Evolutionary conservation across 2,888 invertebrate genomes (phyloP), one percentile per base, ranked within the genome.

Genomic region (Latrodectus elegans): DNA sequence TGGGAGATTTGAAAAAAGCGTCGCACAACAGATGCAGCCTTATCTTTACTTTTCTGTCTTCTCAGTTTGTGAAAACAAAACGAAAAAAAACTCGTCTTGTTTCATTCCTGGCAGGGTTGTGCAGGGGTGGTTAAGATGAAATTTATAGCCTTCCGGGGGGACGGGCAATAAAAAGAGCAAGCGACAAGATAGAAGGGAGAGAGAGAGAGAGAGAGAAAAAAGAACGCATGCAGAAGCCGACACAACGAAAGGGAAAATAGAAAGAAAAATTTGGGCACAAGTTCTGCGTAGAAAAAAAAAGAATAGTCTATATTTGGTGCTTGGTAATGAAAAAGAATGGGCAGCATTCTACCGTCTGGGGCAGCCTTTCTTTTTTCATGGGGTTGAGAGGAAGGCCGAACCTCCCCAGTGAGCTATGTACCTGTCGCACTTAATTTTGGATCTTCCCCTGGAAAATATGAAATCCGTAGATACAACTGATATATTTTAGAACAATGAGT

Each of bases 71-170:
- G 38, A 38, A 38, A 38, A 38, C 38, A 38, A 38, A 38, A 38
- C 38, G 38, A 38, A 38, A 38, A 38, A 38, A 38, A 38, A 38
- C 0, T 38, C 6, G 38, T 38, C 38, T 38, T 38, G 38, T 38
- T 38, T 38, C 38, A 38, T 38, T 38, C 60, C 6, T 8, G n/a
- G 60, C 12, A 60, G 60, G 60, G 60, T 15, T 67, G 65, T 60
- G 79, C 22, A 22, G 73, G 17, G 73, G 73, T n/a, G 55, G 73
- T 52, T 67, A 74, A 55, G 73, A 81, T 67, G 73, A n/a, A 74
- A 81, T 73, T 81, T 81, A 81, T 65, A 64, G 81, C 52, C 53
- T 72, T 53, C 81, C 72, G 12, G 81, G 53, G 81, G 53, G 73
- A 81, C n/a, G 22, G 17, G 74, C 73, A 65, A 74, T 73, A 73